Evolutionary conservation across 2,888 invertebrate genomes (phyloP), one percentile per base, ranked within the genome.

Genomic region (Pycnomerus fuliginosus): DNA sequence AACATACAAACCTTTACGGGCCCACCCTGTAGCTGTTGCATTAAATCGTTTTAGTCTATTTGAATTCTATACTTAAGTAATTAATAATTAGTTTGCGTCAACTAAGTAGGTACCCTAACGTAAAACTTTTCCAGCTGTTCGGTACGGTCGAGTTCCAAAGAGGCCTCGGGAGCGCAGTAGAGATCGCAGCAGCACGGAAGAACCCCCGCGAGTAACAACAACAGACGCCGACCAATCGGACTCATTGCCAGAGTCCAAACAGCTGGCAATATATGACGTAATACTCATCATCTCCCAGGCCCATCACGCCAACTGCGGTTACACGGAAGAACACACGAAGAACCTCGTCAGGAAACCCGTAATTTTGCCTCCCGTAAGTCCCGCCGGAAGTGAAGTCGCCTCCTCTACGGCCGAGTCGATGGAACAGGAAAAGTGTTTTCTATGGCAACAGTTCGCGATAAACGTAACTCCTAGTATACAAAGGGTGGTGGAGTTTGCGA

Each of bases 71-170:
- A n/a, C n/a, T n/a, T n/a, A n/a, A n/a, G n/a, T n/a, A n/a, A n/a
- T n/a, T n/a, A n/a, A n/a, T n/a, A n/a, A n/a, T n/a, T n/a, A n/a
- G n/a, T n/a, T n/a, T n/a, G n/a, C n/a, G n/a, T n/a, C n/a, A n/a
- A n/a, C n/a, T n/a, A n/a, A n/a, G n/a, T n/a, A n/a, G n/a, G n/a
- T n/a, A n/a, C n/a, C n/a, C n/a, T n/a, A n/a, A n/a, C n/a, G n/a
- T n/a, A n/a, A n/a, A n/a, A n/a, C 54, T 62, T 55, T 74, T 74
- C 28, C 77, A 94, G 94, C 95, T 68, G 96, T 96, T 53, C 81
- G 96, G 69, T 97, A 97, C 80, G 96, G 97, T 56, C 83, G 96
- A 55, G 95, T 95, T 60, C 96, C 97, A 52, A 97, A 96, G 74
- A 80, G 94, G 61, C 85, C 92, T 46, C 82, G 93, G 60, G 94